Base-by-base conservation (phyloP, 2,888 invertebrate genomes). In the Rhopalosiphum nymphaeae region DNA sequence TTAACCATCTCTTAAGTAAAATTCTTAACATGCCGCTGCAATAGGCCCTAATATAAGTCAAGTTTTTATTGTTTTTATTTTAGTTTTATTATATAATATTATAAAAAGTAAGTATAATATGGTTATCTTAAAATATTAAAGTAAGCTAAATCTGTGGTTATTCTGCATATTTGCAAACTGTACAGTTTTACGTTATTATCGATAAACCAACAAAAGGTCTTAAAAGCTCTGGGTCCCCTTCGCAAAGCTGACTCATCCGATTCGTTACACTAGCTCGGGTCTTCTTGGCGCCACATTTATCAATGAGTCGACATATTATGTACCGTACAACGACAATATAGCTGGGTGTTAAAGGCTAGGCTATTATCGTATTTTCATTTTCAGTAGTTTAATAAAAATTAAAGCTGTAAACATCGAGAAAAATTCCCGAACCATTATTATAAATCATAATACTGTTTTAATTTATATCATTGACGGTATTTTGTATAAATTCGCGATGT, bases 271-370 rank as follows among this genome's bases (percentile, higher is more conserved):
- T 86, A 61, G 86, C 49, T 61, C 11, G 46, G 90, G 91, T 42
- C 78, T 16, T 44, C 46, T n/a, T 87, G 91, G 91, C 88, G 91
- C 90, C 94, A 91, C 94, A 90, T 91, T 57, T 88, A 92, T 91
- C 57, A 91, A 53, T 44, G 44, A 61, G 61, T 36, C 56, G 44
- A 90, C 93, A 84, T 91, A 26, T 49, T 29, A 42, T 67, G 36
- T 13, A 42, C 26, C 29, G 42, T 21, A 49, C 9, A n/a, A 11
- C 46, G 67, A 25, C 49, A 49, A 67, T 67, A 67, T n/a, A 67
- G n/a, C 49, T 29, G 61, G 25, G 90, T 90, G 61, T 90, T 61
- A 61, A 57, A 44, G 89, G 29, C 57, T 89, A 16, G 16, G 29
- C 16, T 21, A 61, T 61, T 25, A 46, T 89, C 46, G 16, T 67